phyloP scores from a whole-genome alignment of 2,113 vertebrate species.

The Hepsetus odoe region DNA sequence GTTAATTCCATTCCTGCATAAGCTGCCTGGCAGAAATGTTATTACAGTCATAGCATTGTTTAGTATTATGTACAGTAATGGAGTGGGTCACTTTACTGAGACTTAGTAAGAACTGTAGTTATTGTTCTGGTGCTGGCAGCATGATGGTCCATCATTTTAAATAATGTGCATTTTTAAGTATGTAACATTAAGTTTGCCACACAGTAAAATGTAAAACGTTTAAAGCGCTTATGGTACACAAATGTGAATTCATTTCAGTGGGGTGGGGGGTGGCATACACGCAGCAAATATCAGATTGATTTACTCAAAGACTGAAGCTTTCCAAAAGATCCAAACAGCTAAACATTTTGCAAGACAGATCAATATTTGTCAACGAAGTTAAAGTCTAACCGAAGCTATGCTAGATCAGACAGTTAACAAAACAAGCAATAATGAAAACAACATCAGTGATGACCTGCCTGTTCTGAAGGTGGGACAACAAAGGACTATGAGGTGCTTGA shows the following conservation, averaged over 20 bases:
- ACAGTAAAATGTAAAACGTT: background rate
- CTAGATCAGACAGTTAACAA: background rate
- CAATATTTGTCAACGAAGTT: slow-evolving; percentile 86
- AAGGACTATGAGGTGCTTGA: background rate
- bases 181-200: background rate
- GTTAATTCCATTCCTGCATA: slow-evolving; percentile 56
- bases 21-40: background rate
- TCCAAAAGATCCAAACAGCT: slow-evolving; percentile 17
- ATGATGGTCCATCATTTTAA: background rate
- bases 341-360: slow-evolving; percentile 71
- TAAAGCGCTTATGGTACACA: slow-evolving; percentile 3
- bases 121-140: background rate
- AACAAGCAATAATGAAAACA: background rate
- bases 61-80: background rate
- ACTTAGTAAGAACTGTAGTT: background rate
- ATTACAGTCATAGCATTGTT: background rate
- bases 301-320: slow-evolving; percentile 2
- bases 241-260: background rate
- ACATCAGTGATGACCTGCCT: background rate
- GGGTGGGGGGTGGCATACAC: background rate
- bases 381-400: slow-evolving; percentile 81
- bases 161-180: background rate
- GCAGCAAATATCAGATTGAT: background rate
- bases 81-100: background rate
- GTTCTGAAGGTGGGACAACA: background rate